Conservation (phyloP, 2,113 vertebrate species). For the Thalassarche chlororhynchos region DNA sequence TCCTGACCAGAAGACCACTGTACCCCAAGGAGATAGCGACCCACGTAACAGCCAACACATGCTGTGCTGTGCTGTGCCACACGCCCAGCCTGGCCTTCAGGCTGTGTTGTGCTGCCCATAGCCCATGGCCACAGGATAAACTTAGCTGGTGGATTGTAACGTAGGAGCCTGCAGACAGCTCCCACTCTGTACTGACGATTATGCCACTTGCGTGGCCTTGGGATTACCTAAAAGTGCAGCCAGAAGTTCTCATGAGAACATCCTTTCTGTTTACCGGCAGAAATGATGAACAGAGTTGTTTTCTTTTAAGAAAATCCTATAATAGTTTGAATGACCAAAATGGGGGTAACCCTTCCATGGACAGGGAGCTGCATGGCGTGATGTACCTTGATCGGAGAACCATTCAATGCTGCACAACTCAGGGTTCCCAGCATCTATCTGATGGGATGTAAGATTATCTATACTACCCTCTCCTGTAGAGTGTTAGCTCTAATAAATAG, state of each 20-base stretch:
- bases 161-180: not conserved
- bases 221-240: not conserved
- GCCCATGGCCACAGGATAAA: not conserved
- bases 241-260: not conserved
- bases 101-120: not conserved
- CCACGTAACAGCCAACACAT: not conserved
- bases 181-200: rapidly evolving
- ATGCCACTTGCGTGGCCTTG: rapidly evolving
- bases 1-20: not conserved
- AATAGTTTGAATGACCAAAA: not conserved
- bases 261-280: not conserved
- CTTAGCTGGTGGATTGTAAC: not conserved
- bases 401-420: not conserved
- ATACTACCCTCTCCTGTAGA: not conserved
- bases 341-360: not conserved
- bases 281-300: not conserved
- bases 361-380: rapidly evolving
- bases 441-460: not conserved
- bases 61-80: not conserved
- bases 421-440: not conserved
- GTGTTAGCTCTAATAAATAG: not conserved
- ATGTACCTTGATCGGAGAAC: too few species aligned
- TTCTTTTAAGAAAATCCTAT: not conserved
- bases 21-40: not conserved
- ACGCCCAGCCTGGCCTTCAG: not conserved